Evolutionary conservation across 23 tunicate genomes (phyloP), one percentile per base, ranked within the genome.

Genomic region (Trididemnum clinides): DNA sequence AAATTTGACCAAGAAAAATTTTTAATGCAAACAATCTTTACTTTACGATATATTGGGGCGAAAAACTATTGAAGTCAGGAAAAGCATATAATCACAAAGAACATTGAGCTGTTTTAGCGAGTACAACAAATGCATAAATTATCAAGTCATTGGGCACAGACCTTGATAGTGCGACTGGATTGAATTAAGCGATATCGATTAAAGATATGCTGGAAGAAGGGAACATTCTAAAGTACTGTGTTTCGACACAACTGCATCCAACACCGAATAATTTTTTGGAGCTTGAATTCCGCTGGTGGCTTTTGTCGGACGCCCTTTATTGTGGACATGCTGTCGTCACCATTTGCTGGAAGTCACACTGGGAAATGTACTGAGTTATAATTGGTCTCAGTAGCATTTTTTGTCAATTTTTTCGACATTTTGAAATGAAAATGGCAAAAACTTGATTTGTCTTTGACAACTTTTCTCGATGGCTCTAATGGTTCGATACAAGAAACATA

Each of bases 301-400:
- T 5, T 25, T 69, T 7, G 32, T 27, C 2, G 75, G 38, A 27
- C 10, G 12, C 75, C 36, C 75, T 3, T 6, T 69, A 19, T 30
- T 69, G 38, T 69, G 75, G n/a, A n/a, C 75, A 5, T 31, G 36
- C 6, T 69, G 75, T 25, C 75, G 75, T 69, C 75, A 69, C n/a
- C 36, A 69, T 30, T 10, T 31, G 38, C 75, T 69, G 36, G 36
- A 69, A 69, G 36, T 69, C 36, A 69, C 31, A 30, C 7, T 69
- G 75, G 36, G 38, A 25, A 69, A 29, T 35, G 29, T 30, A 29
- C 31, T 20, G 32, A 69, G 32, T 18, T 5, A 30, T n/a, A 29
- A 4, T 69, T 4, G 75, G 75, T 18, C 15, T 37, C n/a, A 5
- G n/a, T 20, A 69, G 75, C 38, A 33, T 35, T 31, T 37, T 5